These are phyloP conservation scores for Venustaconcha ellipsiformis DNA, from an alignment of 1,140 invertebrate species.

Conservation along the genomic window DNA sequence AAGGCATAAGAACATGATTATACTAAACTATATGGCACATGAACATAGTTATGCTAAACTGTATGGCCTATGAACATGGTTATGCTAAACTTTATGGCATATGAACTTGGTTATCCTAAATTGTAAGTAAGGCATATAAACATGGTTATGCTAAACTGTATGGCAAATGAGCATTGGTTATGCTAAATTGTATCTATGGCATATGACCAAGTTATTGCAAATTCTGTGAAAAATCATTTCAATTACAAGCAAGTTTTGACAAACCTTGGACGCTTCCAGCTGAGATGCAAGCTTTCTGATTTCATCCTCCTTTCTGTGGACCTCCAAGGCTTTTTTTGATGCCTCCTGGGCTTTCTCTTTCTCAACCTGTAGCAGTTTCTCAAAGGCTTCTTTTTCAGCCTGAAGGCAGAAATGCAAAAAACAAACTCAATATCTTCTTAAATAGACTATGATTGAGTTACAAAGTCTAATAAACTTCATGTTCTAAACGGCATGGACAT, in stretches of 20 bases:
- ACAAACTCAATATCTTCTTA: neutral
- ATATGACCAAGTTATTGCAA: neutral
- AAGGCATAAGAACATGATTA: too few species aligned
- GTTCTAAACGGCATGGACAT: too few species aligned
- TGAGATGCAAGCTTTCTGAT: constrained; percentile 51
- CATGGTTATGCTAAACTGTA: too few species aligned
- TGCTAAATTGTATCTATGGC: neutral
- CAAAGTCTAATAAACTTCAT: neutral
- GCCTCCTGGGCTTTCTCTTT: constrained; percentile 49
- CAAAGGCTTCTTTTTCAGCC: constrained; percentile 49
- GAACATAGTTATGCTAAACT: too few species aligned
- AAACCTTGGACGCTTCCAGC: constrained; percentile 57
- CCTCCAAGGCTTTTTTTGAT: constrained; percentile 41
- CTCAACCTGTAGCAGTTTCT: constrained; percentile 54
- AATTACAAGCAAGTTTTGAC: neutral
- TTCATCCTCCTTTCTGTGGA: constrained; percentile 48
- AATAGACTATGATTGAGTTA: neutral
- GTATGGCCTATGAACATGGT: too few species aligned
- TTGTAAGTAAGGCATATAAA: too few species aligned
- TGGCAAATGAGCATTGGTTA: neutral
- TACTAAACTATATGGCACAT: too few species aligned
- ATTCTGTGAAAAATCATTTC: neutral
- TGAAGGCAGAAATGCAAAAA: constrained; percentile 17
- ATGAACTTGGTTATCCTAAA: too few species aligned
- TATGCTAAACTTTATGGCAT: too few species aligned